phyloP scores from a whole-genome alignment of 2,797 vertebrate species.

The Leuciscus waleckii region DNA sequence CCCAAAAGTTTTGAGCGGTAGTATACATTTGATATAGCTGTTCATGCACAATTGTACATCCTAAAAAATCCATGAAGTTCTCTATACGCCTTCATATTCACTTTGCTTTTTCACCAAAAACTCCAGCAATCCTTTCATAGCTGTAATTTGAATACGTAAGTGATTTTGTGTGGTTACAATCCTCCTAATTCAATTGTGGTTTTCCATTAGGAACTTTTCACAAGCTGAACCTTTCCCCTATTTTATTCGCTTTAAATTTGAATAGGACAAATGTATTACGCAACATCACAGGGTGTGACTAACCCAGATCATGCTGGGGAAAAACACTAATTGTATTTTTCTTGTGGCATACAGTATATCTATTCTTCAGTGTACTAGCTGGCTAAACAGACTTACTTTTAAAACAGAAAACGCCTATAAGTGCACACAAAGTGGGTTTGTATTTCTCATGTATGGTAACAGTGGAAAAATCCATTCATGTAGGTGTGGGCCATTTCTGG shows the following conservation, averaged over 20 bases:
- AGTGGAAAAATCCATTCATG: conserved; percentile 75
- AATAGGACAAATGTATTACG: neutral
- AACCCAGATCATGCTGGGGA: neutral
- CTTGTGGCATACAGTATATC: conserved; percentile 38
- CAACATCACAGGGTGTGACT: conserved; percentile 7
- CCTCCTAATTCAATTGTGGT: conserved; percentile 20
- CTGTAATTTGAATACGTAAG: neutral
- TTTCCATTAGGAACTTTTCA: neutral
- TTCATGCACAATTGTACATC: neutral
- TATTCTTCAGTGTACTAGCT: conserved; percentile 31
- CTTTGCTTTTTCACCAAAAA: neutral
- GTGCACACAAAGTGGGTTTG: conserved; percentile 72
- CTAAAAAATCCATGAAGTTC: neutral
- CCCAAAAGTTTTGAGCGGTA: neutral
- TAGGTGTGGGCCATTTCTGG: conserved; percentile 71
- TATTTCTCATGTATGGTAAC: conserved; percentile 73
- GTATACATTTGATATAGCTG: neutral
- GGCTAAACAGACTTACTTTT: conserved; percentile 37
- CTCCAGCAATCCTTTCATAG: neutral
- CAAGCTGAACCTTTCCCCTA: neutral
- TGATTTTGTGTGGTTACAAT: neutral
- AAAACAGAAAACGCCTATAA: conserved; percentile 71
- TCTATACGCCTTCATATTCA: neutral
- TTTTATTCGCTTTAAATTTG: neutral
- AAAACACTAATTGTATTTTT: conserved; percentile 22